phyloP scores from a whole-genome alignment of 2,888 invertebrate genomes.

The Polyommatus icarus region DNA sequence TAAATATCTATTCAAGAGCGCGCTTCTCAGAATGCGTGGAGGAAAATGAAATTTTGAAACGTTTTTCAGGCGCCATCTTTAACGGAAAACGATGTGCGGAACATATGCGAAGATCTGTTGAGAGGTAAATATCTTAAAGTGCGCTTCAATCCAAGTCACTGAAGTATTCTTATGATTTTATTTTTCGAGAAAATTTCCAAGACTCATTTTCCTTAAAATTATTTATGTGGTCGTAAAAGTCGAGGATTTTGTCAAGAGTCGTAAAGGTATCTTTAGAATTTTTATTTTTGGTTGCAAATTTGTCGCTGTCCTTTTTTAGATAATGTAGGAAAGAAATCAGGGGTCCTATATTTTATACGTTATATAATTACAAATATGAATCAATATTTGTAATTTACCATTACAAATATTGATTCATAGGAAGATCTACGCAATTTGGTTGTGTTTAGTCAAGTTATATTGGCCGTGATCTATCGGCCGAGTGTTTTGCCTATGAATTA shows the following conservation, averaged over 20 bases:
- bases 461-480: too few relatives aligned
- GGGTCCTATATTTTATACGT: too few relatives aligned
- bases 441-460: too few relatives aligned
- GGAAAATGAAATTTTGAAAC: slow-evolving; percentile 12
- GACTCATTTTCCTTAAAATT: background rate
- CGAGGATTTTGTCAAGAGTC: slow-evolving; percentile 3
- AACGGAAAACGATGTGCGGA: slow-evolving; percentile 87
- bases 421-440: too few relatives aligned
- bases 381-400: too few relatives aligned
- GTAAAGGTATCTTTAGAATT: background rate
- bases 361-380: too few relatives aligned
- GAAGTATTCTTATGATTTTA: slow-evolving; percentile 14
- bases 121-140: slow-evolving; percentile 79
- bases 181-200: background rate
- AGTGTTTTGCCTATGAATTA: background rate
- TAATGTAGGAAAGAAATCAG: too few relatives aligned
- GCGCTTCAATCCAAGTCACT: background rate
- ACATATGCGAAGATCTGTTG: slow-evolving; percentile 89
- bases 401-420: too few relatives aligned
- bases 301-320: background rate
- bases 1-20: background rate
- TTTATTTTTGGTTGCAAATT: background rate
- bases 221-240: background rate
- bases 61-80: slow-evolving; percentile 81
- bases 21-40: background rate